Conservation (phyloP, 2,113 vertebrate genomes). For the Corythaixoides concolor region DNA sequence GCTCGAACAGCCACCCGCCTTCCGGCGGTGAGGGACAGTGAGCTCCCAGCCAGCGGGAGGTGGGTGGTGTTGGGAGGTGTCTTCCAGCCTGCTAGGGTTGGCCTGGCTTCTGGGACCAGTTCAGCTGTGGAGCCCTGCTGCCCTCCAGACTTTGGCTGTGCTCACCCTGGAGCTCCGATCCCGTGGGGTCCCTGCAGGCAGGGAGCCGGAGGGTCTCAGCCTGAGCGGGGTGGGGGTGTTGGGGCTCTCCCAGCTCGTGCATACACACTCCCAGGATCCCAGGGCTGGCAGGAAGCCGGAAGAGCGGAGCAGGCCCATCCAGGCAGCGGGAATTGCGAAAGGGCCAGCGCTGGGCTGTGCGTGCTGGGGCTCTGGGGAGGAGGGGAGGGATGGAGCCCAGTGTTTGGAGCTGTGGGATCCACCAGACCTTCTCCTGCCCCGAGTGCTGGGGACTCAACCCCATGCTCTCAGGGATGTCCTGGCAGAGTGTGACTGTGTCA, state of each 20-base stretch:
- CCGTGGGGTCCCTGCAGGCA: not conserved
- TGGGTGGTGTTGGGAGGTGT: not conserved
- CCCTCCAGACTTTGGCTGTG: not conserved
- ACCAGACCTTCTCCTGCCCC: constrained; percentile 1
- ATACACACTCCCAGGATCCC: accelerated
- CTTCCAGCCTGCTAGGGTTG: not conserved
- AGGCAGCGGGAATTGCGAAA: not conserved
- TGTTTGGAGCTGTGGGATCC: not conserved
- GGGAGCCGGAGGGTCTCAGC: not conserved
- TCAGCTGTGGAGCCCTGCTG: not conserved
- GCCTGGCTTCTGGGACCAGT: not conserved
- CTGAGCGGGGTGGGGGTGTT: accelerated
- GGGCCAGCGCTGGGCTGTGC: accelerated
- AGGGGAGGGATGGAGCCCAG: not conserved
- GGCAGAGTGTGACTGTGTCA: not conserved
- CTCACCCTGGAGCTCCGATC: not conserved
- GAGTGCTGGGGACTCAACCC: not conserved
- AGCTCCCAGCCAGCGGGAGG: not conserved
- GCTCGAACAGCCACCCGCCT: not conserved
- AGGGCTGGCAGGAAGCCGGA: not conserved
- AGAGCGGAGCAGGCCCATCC: not conserved
- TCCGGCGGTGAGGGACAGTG: not conserved
- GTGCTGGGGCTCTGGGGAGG: not conserved
- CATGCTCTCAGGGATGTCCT: not conserved
- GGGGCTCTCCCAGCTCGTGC: accelerated